Conservation (phyloP, 2,888 invertebrate genomes). For the Idaea dimidiata region DNA sequence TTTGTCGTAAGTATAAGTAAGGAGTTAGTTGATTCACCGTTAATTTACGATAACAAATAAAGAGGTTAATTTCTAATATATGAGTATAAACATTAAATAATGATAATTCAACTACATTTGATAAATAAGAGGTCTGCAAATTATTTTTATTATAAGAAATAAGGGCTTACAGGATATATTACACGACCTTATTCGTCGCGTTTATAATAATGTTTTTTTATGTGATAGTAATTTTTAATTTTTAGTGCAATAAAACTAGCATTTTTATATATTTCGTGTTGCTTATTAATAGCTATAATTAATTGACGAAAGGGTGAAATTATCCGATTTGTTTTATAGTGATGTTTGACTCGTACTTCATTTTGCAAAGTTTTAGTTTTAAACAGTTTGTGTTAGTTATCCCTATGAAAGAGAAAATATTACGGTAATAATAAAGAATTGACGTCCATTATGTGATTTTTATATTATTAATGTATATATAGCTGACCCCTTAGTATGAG, state of each 20-base stretch:
- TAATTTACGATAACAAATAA: too few species aligned
- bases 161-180: not conserved
- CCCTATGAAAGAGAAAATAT: not conserved
- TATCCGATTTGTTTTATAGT: not conserved
- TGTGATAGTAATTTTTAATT: slow-evolving; percentile 1
- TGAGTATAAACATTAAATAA: too few species aligned
- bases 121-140: not conserved
- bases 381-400: not conserved
- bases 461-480: not conserved
- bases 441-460: not conserved
- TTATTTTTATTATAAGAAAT: not conserved
- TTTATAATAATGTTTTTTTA: slow-evolving; percentile 2
- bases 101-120: not conserved
- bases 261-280: not conserved
- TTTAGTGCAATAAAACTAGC: not conserved
- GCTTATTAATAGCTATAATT: not conserved
- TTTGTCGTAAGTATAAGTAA: too few species aligned
- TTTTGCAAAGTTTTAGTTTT: not conserved
- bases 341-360: not conserved
- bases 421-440: not conserved
- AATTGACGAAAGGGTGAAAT: slow-evolving; percentile 1
- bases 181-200: not conserved
- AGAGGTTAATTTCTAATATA: too few species aligned
- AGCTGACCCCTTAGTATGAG: too few species aligned
- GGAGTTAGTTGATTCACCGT: too few species aligned